phyloP scores from a whole-genome alignment of 2,797 vertebrate genomes.

The Tragelaphus oryx region DNA sequence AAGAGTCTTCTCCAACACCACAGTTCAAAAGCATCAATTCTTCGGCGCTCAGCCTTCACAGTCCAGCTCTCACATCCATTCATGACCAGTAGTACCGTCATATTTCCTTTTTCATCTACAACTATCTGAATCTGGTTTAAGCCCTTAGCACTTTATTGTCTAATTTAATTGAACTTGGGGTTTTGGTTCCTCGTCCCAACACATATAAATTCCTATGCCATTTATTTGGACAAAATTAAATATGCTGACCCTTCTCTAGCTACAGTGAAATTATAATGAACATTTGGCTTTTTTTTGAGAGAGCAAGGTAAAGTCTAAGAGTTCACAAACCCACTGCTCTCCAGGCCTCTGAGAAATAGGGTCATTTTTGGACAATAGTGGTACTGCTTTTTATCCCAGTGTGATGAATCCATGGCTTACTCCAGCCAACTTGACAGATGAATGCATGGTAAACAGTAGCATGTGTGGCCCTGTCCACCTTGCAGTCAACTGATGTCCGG shows the following conservation, averaged over 20 bases:
- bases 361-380: background rate
- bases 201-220: background rate
- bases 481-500: background rate
- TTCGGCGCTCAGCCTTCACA: too few species aligned
- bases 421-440: background rate
- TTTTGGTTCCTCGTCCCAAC: background rate
- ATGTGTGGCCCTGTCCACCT: background rate
- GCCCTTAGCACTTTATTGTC: background rate
- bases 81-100: background rate
- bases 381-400: background rate
- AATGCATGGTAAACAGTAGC: background rate
- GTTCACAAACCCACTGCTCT: background rate
- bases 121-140: background rate
- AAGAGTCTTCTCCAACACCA: too few species aligned
- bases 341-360: background rate
- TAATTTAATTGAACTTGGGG: background rate
- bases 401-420: background rate
- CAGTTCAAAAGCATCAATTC: too few species aligned
- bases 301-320: background rate
- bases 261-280: background rate
- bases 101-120: background rate
- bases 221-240: background rate
- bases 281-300: too few species aligned
- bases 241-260: background rate
- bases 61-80: too few species aligned